Evolutionary conservation across 1,140 invertebrate genomes (phyloP).

Genomic region (Drosophila lacteicornis): DNA sequence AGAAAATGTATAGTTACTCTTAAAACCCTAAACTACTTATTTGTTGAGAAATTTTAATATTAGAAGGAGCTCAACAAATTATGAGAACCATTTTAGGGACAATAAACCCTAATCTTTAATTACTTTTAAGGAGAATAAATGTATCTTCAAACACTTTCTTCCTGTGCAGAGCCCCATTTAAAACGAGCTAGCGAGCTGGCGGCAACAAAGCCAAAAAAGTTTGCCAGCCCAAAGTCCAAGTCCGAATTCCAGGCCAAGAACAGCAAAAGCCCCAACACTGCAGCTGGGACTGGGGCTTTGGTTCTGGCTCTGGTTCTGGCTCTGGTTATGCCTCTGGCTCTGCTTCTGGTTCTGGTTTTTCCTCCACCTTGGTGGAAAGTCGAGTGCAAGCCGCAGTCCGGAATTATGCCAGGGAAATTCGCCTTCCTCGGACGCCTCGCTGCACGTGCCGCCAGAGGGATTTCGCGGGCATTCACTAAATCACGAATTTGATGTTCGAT

Average conservation of each 20-base stretch:
- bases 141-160: not conserved
- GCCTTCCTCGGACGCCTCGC: not conserved
- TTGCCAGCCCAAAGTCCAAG: constrained; percentile 39
- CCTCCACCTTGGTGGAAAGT: constrained; percentile 12
- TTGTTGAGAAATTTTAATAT: not conserved
- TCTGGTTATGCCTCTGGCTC: not conserved
- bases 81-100: too few species aligned
- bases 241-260: constrained; percentile 45
- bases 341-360: constrained; percentile 10
- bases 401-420: constrained; percentile 30
- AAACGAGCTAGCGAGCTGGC: constrained; percentile 1
- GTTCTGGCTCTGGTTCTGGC: not conserved
- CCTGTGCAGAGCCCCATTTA: constrained; percentile 14
- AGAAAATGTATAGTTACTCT: too few species aligned
- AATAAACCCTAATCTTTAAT: not conserved
- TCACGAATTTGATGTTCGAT: constrained; percentile 65
- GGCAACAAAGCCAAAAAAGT: constrained; percentile 43
- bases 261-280: constrained; percentile 26
- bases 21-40: too few species aligned
- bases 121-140: not conserved
- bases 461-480: constrained; percentile 66
- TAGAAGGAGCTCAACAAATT: too few species aligned
- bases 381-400: constrained; percentile 27
- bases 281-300: constrained; percentile 7
- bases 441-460: constrained; percentile 47